phyloP scores from a whole-genome alignment of 2,113 vertebrate species.

The Gavia stellata region DNA sequence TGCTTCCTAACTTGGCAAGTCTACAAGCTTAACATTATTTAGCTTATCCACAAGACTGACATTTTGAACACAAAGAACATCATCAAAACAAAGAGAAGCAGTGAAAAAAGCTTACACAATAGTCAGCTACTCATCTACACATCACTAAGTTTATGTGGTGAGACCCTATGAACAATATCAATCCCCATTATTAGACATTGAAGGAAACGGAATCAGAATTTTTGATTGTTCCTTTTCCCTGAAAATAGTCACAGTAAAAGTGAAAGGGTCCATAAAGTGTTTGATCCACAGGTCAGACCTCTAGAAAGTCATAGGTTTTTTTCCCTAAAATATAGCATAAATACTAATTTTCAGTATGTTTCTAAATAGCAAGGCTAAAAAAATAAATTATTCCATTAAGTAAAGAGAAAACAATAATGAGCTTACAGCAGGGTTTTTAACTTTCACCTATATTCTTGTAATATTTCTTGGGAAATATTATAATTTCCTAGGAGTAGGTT shows the following conservation, averaged over 20 bases:
- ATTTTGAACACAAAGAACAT: not conserved
- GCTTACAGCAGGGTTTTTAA: not conserved
- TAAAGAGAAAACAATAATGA: not conserved
- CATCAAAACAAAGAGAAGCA: not conserved
- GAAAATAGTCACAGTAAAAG: not conserved
- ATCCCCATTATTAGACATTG: not conserved
- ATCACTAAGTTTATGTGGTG: not conserved
- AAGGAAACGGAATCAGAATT: not conserved
- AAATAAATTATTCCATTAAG: not conserved
- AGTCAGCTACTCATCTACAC: not conserved
- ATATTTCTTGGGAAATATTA: not conserved
- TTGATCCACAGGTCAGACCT: not conserved
- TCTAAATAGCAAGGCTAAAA: not conserved
- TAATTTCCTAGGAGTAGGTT: not conserved
- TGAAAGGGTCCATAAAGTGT: not conserved
- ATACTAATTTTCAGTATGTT: not conserved
- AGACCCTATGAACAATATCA: not conserved
- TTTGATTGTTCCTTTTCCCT: not conserved
- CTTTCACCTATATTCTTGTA: not conserved
- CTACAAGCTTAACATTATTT: not conserved
- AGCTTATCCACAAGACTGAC: not conserved
- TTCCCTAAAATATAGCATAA: not conserved
- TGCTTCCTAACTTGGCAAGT: not conserved
- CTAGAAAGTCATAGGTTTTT: not conserved
- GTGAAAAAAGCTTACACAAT: not conserved